Base-by-base conservation (phyloP, 2,113 vertebrate genomes). In the Sylvietta virens region DNA sequence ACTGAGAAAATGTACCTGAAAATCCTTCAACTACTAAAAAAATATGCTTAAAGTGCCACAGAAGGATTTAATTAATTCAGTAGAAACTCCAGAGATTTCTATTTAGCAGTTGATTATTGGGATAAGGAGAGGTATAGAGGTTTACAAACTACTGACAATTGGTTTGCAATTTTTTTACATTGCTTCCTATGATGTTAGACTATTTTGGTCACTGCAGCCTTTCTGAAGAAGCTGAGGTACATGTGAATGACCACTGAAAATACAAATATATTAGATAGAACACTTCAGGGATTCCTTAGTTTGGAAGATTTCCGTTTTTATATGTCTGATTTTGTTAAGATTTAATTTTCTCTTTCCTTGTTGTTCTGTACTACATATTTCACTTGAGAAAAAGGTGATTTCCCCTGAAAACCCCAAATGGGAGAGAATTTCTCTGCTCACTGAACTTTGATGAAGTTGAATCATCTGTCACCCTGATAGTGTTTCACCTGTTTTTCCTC, bases 1-100 rank as follows among this genome's bases (percentile, higher is more conserved):
- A 71, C 97, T 66, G 81, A 94, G 8, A 97, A 73, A 40, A 42
- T 98, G 95, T 98, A 98, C 91, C 8, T 7, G 15, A 97, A 98
- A 80, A 98, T 98, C 42, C 72, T 98, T 57, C 73, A 96, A 57
- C 58, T 98, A 69, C 87, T 98, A 71, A 92, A 81, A 70, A 87
- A 96, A 47, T 16, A 80, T 26, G 11, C 28, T 31, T 93, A 67
- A 66, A 42, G 5, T 4, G 20, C 33, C 33, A 60, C n/a, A 35
- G 10, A 37, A 24, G 11, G 26, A 67, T 78, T 24, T 58, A 9
- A 54, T 54, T 54, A 1, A 74, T 21, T 1, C 18, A 62, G 9
- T 45, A 80, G 54, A 78, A 44, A 4, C 1, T 6, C 4, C 15
- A 31, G 48, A 47, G 4, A 44, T 64, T 56, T 64, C 20, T 58